Evolutionary conservation across 2,113 vertebrate species (phyloP).

Genomic region (Octodon degus): DNA sequence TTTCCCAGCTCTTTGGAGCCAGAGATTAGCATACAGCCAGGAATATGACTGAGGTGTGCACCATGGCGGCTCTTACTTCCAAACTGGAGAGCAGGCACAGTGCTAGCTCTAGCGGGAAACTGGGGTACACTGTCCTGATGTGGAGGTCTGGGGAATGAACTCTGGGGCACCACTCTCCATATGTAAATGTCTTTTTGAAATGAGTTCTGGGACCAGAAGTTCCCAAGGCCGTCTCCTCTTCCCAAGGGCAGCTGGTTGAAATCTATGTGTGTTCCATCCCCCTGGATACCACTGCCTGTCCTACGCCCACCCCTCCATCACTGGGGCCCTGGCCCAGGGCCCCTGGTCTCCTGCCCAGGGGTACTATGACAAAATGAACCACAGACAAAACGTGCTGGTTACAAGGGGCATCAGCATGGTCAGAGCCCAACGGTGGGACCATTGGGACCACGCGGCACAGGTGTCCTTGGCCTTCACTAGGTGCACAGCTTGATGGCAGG

Average conservation of each 20-base stretch:
- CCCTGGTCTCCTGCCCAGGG: too few species aligned
- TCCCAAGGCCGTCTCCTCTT: not conserved
- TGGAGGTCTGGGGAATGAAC: too few species aligned
- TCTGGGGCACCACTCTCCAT: not conserved
- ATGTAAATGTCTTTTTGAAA: not conserved
- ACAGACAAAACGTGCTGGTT: too few species aligned
- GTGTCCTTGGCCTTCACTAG: too few species aligned
- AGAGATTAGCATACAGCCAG: not conserved
- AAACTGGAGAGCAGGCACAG: not conserved
- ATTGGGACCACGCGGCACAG: too few species aligned
- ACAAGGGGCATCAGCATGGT: too few species aligned
- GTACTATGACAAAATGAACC: too few species aligned
- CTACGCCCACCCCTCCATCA: not conserved
- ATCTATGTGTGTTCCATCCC: too few species aligned
- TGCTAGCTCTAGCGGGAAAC: too few species aligned
- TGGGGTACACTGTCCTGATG: not conserved
- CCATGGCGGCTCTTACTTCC: not conserved
- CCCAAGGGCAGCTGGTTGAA: not conserved
- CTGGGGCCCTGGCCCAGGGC: too few species aligned
- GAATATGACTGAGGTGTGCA: not conserved
- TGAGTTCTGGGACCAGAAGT: not conserved
- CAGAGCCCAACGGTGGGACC: too few species aligned
- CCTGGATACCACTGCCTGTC: accelerated
- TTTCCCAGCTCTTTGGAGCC: not conserved
- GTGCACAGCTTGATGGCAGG: too few species aligned